Conservation (phyloP, 2,113 vertebrate species). For the Furnarius figulus region DNA sequence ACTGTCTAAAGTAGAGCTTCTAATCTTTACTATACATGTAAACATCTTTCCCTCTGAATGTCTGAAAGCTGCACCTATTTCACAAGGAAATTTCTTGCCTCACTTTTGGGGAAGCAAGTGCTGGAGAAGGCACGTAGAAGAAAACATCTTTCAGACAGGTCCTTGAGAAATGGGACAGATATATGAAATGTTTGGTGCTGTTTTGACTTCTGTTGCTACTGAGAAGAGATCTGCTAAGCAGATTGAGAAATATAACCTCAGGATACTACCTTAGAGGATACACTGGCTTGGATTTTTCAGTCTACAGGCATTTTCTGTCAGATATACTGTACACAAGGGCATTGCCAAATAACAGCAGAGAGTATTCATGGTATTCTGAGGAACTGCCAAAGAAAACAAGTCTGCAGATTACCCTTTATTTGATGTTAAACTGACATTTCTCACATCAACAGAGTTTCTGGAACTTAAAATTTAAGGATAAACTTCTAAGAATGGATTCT, state of each 20-base stretch:
- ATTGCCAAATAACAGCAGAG: slow-evolving; percentile 14
- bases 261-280: neutral
- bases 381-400: slow-evolving; percentile 7
- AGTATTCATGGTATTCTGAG: slow-evolving; percentile 5
- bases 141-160: neutral
- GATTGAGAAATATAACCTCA: neutral
- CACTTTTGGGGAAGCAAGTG: neutral
- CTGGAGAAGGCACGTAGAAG: neutral
- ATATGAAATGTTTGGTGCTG: neutral
- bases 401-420: neutral
- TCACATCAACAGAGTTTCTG: neutral
- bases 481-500: neutral
- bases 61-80: neutral
- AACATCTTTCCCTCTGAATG: neutral
- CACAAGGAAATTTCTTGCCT: neutral
- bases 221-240: neutral
- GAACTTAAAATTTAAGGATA: neutral
- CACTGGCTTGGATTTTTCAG: neutral
- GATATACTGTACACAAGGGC: neutral
- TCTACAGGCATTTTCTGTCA: neutral
- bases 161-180: neutral
- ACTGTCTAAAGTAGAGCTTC: neutral
- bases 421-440: slow-evolving; percentile 5
- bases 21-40: neutral
- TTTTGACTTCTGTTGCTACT: slow-evolving; percentile 13